Conservation (phyloP, 2,113 vertebrate species). For the Carassius auratus region DNA sequence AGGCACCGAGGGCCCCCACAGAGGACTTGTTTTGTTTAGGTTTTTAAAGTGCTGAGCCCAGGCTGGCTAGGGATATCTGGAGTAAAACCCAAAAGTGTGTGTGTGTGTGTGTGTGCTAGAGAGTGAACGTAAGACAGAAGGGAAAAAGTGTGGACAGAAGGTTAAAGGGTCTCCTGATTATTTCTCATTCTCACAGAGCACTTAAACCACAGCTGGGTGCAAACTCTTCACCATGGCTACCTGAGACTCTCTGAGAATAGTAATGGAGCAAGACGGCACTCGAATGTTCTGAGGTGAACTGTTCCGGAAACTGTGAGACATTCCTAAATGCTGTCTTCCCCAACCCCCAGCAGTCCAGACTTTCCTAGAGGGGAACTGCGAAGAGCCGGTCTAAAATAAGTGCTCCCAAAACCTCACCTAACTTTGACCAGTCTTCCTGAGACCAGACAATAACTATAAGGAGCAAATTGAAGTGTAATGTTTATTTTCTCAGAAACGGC, state of each 20-base stretch:
- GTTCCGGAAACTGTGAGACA: constrained; percentile 23
- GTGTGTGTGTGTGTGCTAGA: too few relatives aligned
- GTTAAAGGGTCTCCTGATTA: constrained; percentile 36
- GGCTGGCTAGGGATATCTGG: constrained; percentile 44
- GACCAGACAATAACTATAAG: constrained; percentile 36
- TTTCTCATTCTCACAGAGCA: constrained; percentile 44
- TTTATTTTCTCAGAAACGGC: constrained; percentile 28
- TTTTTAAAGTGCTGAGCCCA: constrained; percentile 44
- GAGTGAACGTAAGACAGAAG: neutral
- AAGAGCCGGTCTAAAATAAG: constrained; percentile 2
- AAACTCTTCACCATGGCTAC: constrained; percentile 31
- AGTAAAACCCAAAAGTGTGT: neutral
- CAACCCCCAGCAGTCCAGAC: neutral
- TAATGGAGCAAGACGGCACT: constrained; percentile 13
- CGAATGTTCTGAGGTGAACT: constrained; percentile 21
- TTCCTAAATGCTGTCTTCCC: neutral
- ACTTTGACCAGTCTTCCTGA: constrained; percentile 1
- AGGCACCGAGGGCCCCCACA: neutral
- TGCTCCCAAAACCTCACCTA: constrained; percentile 19
- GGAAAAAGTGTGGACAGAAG: neutral
- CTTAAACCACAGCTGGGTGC: constrained; percentile 35
- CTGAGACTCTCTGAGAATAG: constrained; percentile 31
- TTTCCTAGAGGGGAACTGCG: neutral
- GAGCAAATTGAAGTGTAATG: constrained; percentile 6
- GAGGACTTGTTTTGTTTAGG: constrained; percentile 47